Percentiles rank a stretch among this genome's conserved stretches.
These are phyloP conservation scores for Gymnogyps californianus DNA, from an alignment of 2,113 vertebrate species.

Conservation along the genomic window DNA sequence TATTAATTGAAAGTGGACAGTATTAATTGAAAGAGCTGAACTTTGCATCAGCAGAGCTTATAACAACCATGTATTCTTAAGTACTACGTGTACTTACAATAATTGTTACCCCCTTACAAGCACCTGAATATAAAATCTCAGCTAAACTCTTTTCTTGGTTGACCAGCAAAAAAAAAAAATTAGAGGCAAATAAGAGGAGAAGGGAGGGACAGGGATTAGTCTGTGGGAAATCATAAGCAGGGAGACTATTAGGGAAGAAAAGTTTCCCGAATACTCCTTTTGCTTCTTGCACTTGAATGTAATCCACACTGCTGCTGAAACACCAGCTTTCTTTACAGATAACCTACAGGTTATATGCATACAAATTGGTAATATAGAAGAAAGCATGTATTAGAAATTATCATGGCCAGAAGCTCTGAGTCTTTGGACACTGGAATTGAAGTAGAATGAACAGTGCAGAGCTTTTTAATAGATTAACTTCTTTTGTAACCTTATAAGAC, in stretches of 20 bases:
- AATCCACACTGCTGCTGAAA: background rate
- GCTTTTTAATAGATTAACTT: background rate
- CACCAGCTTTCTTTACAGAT: background rate
- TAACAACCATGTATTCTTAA: background rate
- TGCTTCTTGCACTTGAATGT: background rate
- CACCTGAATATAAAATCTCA: background rate
- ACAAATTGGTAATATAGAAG: background rate
- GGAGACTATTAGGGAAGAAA: background rate
- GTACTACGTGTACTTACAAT: rapidly evolving
- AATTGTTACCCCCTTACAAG: background rate
- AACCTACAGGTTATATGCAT: background rate
- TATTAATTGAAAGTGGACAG: background rate
- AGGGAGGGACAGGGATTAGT: background rate
- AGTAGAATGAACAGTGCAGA: background rate
- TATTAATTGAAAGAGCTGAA: background rate
- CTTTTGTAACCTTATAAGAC: background rate
- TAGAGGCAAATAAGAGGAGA: background rate
- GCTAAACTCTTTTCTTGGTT: background rate
- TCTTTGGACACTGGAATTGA: background rate
- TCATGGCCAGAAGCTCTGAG: background rate
- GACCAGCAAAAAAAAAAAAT: background rate
- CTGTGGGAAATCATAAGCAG: background rate
- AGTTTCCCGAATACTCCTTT: background rate
- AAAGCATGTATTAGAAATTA: background rate
- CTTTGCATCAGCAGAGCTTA: background rate